Percentiles rank a stretch among this genome's conserved stretches.
These are phyloP conservation scores for Halocynthia aurantium DNA, from an alignment of 23 tunicate species.

Conservation along the genomic window DNA sequence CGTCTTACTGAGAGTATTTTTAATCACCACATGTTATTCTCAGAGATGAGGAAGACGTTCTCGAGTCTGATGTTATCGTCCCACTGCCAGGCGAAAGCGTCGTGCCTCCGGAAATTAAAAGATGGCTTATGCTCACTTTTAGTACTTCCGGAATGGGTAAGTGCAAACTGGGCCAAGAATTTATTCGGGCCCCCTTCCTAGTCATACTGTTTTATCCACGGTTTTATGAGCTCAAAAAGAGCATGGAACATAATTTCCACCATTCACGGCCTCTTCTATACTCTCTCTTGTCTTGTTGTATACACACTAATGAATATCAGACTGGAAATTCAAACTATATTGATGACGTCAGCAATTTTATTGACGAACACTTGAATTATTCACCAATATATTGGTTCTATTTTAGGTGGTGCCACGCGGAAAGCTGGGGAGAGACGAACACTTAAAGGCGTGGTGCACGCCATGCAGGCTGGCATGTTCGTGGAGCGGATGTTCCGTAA, in stretches of 20 bases:
- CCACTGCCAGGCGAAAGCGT: constrained; percentile 48
- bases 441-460: constrained; percentile 60
- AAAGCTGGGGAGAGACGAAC: constrained; percentile 32
- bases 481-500: constrained; percentile 60
- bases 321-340: too few species aligned
- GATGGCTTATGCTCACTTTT: constrained; percentile 74
- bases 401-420: background rate
- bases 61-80: constrained; percentile 41
- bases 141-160: constrained; percentile 38
- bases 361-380: too few species aligned
- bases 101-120: constrained; percentile 68
- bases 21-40: background rate
- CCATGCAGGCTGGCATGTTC: constrained; percentile 70
- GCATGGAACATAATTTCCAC: too few species aligned
- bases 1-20: too few species aligned
- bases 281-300: too few species aligned
- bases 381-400: background rate
- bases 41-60: background rate
- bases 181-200: too few species aligned
- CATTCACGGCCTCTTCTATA: too few species aligned
- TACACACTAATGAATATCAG: too few species aligned
- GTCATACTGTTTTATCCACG: too few species aligned
- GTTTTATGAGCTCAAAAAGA: too few species aligned
- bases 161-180: background rate
- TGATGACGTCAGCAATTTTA: too few species aligned